A percentile compares a stretch with the other conserved stretches of the same genome.
These are phyloP conservation scores for Sebastes schlegelii DNA, from an alignment of 2,113 vertebrate genomes.

Conservation along the genomic window DNA sequence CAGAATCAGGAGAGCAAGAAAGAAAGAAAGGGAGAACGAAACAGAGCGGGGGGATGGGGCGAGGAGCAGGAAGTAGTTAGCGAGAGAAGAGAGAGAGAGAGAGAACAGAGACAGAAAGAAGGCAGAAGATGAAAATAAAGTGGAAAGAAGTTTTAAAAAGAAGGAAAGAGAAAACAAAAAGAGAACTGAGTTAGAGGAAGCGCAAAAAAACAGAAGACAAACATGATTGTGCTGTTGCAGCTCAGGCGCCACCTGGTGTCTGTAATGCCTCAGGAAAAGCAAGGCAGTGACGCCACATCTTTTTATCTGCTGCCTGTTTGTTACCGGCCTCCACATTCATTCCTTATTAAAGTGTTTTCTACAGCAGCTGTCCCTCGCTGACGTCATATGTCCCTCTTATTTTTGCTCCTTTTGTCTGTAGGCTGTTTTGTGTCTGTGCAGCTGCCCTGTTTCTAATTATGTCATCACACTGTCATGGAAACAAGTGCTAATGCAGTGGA, in stretches of 20 bases:
- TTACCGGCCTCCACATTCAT: slow-evolving; percentile 24
- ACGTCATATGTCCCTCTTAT: slow-evolving; percentile 32
- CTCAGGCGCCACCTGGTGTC: slow-evolving; percentile 78
- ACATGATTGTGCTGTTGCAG: background rate
- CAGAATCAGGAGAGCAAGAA: slow-evolving; percentile 52
- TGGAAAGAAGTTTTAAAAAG: background rate
- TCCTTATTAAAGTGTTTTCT: slow-evolving; percentile 49
- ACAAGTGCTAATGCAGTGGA: slow-evolving; percentile 15
- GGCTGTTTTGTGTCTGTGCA: slow-evolving; percentile 28
- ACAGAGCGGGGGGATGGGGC: slow-evolving; percentile 33
- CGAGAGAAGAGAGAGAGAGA: slow-evolving; percentile 9
- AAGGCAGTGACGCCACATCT: background rate
- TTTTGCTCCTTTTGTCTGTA: slow-evolving; percentile 26
- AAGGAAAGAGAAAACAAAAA: slow-evolving; percentile 32
- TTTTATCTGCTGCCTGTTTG: slow-evolving; percentile 33
- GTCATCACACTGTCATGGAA: slow-evolving; percentile 41
- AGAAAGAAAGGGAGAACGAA: slow-evolving; percentile 40
- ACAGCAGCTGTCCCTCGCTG: slow-evolving; percentile 49
- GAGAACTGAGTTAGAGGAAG: slow-evolving; percentile 1
- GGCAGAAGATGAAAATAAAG: slow-evolving; percentile 26
- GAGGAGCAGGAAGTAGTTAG: slow-evolving; percentile 50
- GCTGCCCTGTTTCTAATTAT: slow-evolving; percentile 63
- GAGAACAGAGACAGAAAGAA: slow-evolving; percentile 1
- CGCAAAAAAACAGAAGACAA: background rate
- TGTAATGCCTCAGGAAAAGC: slow-evolving; percentile 7